These are phyloP conservation scores for Drosophila pruinosa DNA, from an alignment of 1,140 invertebrate genomes.

Conservation along the genomic window DNA sequence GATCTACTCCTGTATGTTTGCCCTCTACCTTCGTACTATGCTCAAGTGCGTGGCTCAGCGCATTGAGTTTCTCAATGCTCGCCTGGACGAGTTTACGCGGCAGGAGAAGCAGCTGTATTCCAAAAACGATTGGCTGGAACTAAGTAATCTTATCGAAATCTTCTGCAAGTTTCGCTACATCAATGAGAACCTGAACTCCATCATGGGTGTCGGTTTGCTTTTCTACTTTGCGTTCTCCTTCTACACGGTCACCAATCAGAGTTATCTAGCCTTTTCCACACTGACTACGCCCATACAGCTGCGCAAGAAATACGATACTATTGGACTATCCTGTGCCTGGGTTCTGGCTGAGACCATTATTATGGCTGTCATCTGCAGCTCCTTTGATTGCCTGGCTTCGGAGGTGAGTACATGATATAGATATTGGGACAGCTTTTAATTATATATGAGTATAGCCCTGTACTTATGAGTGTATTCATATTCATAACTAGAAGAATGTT, in stretches of 20 bases:
- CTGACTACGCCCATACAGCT: conserved; percentile 31
- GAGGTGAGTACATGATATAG: conserved; percentile 33
- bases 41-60: conserved; percentile 46
- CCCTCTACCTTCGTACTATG: conserved; percentile 51
- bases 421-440: not conserved
- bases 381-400: conserved; percentile 64
- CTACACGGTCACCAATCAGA: conserved; percentile 71
- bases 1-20: conserved; percentile 58
- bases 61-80: conserved; percentile 53
- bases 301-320: conserved; percentile 40
- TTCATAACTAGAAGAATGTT: not conserved
- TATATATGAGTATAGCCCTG: not conserved
- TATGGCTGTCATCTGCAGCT: conserved; percentile 61
- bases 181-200: conserved; percentile 60
- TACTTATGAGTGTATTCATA: not conserved
- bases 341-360: conserved; percentile 57
- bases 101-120: conserved; percentile 8
- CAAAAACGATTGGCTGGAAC: conserved; percentile 57
- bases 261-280: conserved; percentile 65
- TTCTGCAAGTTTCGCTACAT: conserved; percentile 72
- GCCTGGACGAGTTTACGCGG: conserved; percentile 44
- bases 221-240: conserved; percentile 72
- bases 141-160: conserved; percentile 63
- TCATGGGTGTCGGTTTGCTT: conserved; percentile 51
- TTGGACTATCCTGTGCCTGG: conserved; percentile 62